Base-by-base conservation (phyloP, 2,113 vertebrate species). In the Microcebus griseorufus region DNA sequence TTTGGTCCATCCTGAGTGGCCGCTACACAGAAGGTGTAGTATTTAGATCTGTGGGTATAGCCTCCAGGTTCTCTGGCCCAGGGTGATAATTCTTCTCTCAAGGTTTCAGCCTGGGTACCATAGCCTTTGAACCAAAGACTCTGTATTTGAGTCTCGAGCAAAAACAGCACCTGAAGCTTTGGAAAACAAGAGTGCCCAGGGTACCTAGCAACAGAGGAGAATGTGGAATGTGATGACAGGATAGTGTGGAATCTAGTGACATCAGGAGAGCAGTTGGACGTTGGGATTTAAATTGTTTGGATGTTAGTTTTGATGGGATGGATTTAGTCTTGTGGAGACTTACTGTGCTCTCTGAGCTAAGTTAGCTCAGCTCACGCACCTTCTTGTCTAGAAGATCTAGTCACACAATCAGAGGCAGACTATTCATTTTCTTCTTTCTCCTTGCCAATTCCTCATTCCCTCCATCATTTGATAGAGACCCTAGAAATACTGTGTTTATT, bases 131-230 rank as follows among this genome's bases (percentile, higher is more conserved):
- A 82, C 42, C n/a, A 81, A 93, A 90, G 79, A 93, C 65, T 78
- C 37, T 75, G 9, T 81, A 53, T 60, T 1, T 70, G 65, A 90
- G 0, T 20, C 90, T 3, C 53, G 89, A 94, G 70, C 51, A 55
- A 82, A 88, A 90, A 58, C 6, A 93, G 48, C 72, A 79, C 89
- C 80, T 88, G 45, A n/a, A 88, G 73, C 89, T 95, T 51, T 75
- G 58, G 86, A 95, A 92, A 92, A 62, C 65, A 81, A 90, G 62
- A 85, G 32, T 72, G 69, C 53, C 72, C 45, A 89, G 87, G 73
- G 69, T 88, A 73, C 96, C 85, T 97, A 97, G 98, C 97, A 98
- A 98, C 97, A 94, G 88, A 81, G 48, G 55, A 95, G 87, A 96
- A 93, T 45, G 27, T 90, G 82, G 93, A 96, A 58, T 76, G 45